Evolutionary conservation across 2,888 invertebrate species (phyloP), one percentile per base, ranked within the genome.

Genomic region (Callinectes sapidus): DNA sequence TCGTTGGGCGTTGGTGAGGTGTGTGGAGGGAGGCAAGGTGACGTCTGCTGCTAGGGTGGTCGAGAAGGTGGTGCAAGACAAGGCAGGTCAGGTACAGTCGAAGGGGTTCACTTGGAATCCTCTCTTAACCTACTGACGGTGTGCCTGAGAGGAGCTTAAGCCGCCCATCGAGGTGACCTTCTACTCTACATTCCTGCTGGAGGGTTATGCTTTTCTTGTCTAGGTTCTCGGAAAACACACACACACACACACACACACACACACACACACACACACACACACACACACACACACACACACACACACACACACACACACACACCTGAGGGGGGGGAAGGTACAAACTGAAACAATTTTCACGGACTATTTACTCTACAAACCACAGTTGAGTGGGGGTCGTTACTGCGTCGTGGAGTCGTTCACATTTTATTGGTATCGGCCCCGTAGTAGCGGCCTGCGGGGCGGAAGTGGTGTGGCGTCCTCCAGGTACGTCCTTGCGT

Each of bases 401-500:
- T 81, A 3, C 14, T 81, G 81, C 16, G 14, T 32, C 35, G 81
- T 81, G 81, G 35, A 35, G 81, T 81, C 28, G 16, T 16, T 28
- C 2, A 61, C 18, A 23, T 23, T n/a, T 35, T 35, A 35, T 32
- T 16, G 81, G 81, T 35, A 35, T 81, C 14, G 14, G 35, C 13
- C 81, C 81, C 18, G 13, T 1, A 14, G 35, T 81, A 1, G 81
- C 35, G 81, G 81, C 81, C 13, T 81, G 81, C n/a, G 81, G 81
- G 35, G 16, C 81, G 81, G 81, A 81, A 81, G 81, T 81, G 81
- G 35, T n/a, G 35, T 13, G 81, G 81, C 81, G 81, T 23, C 81
- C 81, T 81, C 81, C 81, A 81, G 81, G 81, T 81, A 81, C 81
- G 81, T 32, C 81, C 81, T 81, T 81, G 81, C 35, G 81, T 81